These are phyloP conservation scores for Lamprologus lemairii DNA, from an alignment of 2,113 vertebrate genomes.

Conservation along the genomic window DNA sequence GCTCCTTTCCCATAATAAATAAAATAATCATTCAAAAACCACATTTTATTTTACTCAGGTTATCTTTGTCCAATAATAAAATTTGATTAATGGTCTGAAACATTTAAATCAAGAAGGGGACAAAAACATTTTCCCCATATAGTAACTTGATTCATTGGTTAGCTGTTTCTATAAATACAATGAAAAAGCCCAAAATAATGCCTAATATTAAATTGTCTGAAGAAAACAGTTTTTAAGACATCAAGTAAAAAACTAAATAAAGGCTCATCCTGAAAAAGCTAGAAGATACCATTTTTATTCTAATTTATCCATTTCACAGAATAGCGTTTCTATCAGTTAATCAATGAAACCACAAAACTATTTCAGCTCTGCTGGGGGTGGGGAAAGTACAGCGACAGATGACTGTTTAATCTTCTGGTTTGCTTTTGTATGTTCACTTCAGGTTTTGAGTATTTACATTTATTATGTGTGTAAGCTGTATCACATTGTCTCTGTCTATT, in stretches of 20 bases:
- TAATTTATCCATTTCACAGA: neutral
- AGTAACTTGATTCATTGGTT: neutral
- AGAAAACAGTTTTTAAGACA: neutral
- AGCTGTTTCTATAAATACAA: neutral
- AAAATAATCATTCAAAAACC: neutral
- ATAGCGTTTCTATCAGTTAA: neutral
- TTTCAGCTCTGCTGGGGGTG: neutral
- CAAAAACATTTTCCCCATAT: neutral
- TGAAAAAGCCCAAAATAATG: neutral
- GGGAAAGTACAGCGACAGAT: neutral
- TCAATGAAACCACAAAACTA: neutral
- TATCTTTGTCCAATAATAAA: neutral
- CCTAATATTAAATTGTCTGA: neutral
- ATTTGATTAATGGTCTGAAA: neutral
- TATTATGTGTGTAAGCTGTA: neutral
- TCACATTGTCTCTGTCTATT: neutral
- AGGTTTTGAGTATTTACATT: neutral
- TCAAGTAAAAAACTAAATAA: neutral
- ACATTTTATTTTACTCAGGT: neutral
- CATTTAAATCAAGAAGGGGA: neutral
- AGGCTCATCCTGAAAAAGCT: neutral
- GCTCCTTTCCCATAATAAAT: neutral
- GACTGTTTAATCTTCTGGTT: neutral
- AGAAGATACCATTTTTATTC: neutral
- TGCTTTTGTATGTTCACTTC: neutral